Evolutionary conservation across 2,888 invertebrate genomes (phyloP).

Genomic region (Diarsia rubi): DNA sequence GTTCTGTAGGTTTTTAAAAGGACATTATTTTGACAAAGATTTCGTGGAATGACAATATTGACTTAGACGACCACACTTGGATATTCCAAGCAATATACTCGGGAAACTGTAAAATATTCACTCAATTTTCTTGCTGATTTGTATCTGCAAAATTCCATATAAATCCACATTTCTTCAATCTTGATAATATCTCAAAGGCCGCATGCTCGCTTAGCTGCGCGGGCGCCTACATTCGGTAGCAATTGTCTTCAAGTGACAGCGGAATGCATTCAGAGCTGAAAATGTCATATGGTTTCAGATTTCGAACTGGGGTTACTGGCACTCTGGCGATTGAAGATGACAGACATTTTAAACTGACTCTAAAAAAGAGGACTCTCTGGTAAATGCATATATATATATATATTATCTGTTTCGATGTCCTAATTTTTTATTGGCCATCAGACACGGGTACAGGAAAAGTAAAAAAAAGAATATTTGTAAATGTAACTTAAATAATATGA

Average conservation of each 20-base stretch:
- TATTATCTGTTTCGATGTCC: not conserved
- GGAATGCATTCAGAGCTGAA: conserved; percentile 63
- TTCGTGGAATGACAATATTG: not conserved
- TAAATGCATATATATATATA: no score
- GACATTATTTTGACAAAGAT: not conserved
- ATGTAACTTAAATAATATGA: no score
- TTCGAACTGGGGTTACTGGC: conserved; percentile 41
- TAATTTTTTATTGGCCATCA: no score
- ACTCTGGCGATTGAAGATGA: conserved; percentile 20
- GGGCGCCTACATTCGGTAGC: conserved; percentile 40
- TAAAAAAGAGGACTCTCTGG: not conserved
- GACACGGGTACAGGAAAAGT: no score
- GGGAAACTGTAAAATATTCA: not conserved
- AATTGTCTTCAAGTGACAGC: conserved; percentile 57
- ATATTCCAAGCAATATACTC: not conserved
- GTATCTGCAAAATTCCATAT: not conserved
- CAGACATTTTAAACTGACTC: not conserved
- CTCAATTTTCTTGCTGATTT: not conserved
- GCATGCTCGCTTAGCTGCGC: conserved; percentile 20
- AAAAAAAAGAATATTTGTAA: no score
- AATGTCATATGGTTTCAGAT: conserved; percentile 52
- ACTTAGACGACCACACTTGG: not conserved
- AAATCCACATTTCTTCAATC: conserved; percentile 5
- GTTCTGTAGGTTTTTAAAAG: not conserved
- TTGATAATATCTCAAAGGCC: conserved; percentile 24